Base-by-base conservation (phyloP, 30 jellyfish, hydroid and myxozoan species). In the Chrysaora quinquecirrha region DNA sequence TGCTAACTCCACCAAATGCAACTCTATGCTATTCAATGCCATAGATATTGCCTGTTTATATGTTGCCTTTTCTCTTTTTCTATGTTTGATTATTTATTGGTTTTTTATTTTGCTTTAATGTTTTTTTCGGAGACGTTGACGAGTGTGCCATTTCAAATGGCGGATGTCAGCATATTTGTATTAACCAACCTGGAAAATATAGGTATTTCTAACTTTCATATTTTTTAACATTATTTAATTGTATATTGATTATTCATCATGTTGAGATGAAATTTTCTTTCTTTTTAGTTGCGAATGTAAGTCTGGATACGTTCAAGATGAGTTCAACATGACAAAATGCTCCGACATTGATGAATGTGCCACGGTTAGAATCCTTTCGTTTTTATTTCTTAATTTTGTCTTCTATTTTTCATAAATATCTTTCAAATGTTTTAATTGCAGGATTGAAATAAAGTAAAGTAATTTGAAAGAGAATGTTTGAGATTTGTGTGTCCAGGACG, bases 131-230 rank as follows among this genome's bases (percentile, higher is more conserved):
- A 84, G 95, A 84, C 48, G 64, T 84, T 50, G 88, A 84, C 60
- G 95, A 84, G 29, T 84, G 95, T 32, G 34, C 54, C 11, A 19
- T 35, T n/a, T 34, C 20, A 3, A 63, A 67, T 61, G 79, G 83
- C 23, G 95, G 78, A 24, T 84, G 95, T 71, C 83, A 73, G 12
- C 95, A 84, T 25, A 25, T 52, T 1, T 84, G 95, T 24, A 38
- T 52, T 1, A 73, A 84, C 64, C 30, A n/a, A n/a, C 83, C 77
- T 6, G 95, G 95, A 27, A 33, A 75, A 3, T 84, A 46, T 68
- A 64, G 87, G 87, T 75, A 29, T 12, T 3, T 24, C 58, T 18
- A 33, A 14, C 3, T 35, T 19, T 38, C 3, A 14, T 64, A 6
- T 16, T 43, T 6, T 52, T 20, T 3, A 52, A 2, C 6, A 16